Percentiles rank a stretch among this genome's conserved stretches.
Conservation (phyloP, 2,113 vertebrate species). For the Rhegmatorhina hoffmannsi region DNA sequence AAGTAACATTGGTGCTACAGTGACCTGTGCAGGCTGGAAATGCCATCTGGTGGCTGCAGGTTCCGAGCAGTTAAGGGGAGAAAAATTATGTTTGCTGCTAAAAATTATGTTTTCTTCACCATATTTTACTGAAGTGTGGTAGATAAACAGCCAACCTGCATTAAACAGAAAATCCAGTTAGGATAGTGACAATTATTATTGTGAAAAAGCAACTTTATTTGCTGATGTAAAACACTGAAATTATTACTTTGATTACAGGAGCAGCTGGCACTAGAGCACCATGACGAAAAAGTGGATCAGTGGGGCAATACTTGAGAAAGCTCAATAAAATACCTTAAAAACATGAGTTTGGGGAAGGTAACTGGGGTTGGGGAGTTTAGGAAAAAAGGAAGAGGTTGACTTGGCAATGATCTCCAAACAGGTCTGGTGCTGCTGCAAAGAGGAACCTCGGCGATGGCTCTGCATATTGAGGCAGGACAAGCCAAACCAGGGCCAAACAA, state of each 20-base stretch:
- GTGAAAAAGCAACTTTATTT: neutral
- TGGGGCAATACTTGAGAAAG: neutral
- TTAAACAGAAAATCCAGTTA: neutral
- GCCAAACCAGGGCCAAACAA: neutral
- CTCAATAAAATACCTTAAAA: neutral
- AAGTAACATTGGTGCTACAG: accelerated
- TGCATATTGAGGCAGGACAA: neutral
- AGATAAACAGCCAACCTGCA: neutral
- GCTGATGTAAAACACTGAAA: neutral
- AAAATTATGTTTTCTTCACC: neutral
- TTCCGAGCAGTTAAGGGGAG: neutral
- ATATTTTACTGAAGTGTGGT: neutral
- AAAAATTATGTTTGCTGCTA: neutral
- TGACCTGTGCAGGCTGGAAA: neutral
- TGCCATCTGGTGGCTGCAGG: constrained; percentile 63
- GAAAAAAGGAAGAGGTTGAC: accelerated
- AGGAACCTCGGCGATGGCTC: neutral
- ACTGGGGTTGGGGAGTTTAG: neutral
- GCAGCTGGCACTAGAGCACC: neutral
- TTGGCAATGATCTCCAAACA: neutral
- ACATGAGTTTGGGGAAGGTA: neutral
- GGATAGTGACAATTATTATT: neutral
- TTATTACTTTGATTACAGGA: neutral
- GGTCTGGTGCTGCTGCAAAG: neutral
- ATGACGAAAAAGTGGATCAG: neutral